A percentile compares a stretch with the other conserved stretches of the same genome.
These are phyloP conservation scores for Crocidura indochinensis DNA, from an alignment of 2,797 vertebrate species.

Conservation along the genomic window DNA sequence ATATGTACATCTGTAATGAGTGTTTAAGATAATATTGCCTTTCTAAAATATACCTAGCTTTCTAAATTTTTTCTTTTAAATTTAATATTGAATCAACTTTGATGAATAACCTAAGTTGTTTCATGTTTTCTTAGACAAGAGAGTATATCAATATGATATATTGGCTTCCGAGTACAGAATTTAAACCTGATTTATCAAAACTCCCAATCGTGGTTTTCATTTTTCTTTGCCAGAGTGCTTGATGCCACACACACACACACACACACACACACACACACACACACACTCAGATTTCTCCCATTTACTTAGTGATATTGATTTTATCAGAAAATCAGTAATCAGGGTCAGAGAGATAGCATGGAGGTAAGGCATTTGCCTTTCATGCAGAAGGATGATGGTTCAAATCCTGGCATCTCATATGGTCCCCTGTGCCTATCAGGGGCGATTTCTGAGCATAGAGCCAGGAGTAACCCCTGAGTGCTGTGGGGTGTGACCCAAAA, in stretches of 20 bases:
- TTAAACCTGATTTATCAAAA: conserved; percentile 64
- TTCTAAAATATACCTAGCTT: conserved; percentile 1
- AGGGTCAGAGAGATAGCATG: too few relatives aligned
- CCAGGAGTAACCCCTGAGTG: too few relatives aligned
- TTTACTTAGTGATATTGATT: too few relatives aligned
- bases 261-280: too few relatives aligned
- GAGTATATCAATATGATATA: conserved; percentile 5
- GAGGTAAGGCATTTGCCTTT: too few relatives aligned
- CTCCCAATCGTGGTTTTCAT: conserved; percentile 5
- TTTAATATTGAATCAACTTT: conserved; percentile 37
- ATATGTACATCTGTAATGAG: neutral
- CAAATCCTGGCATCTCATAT: too few relatives aligned
- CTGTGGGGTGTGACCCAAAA: too few relatives aligned
- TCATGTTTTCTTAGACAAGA: conserved; percentile 31
- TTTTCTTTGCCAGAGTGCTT: conserved; percentile 60
- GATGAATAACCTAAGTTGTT: conserved; percentile 31
- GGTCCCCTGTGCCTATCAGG: too few relatives aligned
- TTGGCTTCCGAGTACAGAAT: conserved; percentile 42
- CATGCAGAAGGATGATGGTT: too few relatives aligned
- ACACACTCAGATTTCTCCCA: too few relatives aligned
- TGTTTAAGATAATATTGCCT: neutral
- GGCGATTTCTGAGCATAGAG: too few relatives aligned
- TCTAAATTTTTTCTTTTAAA: conserved; percentile 46
- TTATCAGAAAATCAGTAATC: too few relatives aligned
- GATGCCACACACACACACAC: neutral